Base-by-base conservation (phyloP, 2,113 vertebrate species). In the Coryphaenoides rupestris region DNA sequence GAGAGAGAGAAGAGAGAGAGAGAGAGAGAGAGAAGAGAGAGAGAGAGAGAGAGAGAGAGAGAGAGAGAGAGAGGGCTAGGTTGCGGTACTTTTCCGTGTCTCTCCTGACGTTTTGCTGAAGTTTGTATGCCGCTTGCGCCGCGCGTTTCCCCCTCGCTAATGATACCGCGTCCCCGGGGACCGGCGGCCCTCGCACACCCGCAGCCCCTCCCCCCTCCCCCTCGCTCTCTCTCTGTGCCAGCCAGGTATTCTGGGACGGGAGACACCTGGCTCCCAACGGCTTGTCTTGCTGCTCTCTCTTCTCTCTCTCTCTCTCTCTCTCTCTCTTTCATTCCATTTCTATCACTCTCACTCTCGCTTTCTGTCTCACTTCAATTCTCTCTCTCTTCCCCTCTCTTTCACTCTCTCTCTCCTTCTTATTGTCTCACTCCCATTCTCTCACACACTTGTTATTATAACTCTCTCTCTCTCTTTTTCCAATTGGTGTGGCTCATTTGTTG, bases 71-170 rank as follows among this genome's bases (percentile, higher is more conserved):
- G 63, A 79, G 85, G 82, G 74, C 70, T 70, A 80, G 78, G 63
- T 81, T 76, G 58, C 68, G 89, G 33, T 83, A 87, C 85, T 83
- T 89, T 90, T 87, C 33, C 6, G 33, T 9, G 86, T 85, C 84
- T 80, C 85, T 84, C 85, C 88, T 92, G 90, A 90, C 89, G 88
- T 91, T 92, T 92, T 91, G 90, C 90, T 90, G 91, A 92, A 91
- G 89, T 91, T 92, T 91, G 89, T 89, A 89, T 81, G 87, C 85
- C 88, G 84, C 91, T 89, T 89, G 89, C 89, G 90, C 86, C 87
- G 78, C 79, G 82, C 84, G 82, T 87, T 86, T 89, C 86, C 86
- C 86, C 86, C 83, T 84, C 87, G 74, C 87, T 92, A 92, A 92
- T 92, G 91, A 92, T 90, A 90, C 86, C 88, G 81, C 63, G 81